phyloP scores from a whole-genome alignment of 2,113 vertebrate genomes.

The Seriola aureovittata region DNA sequence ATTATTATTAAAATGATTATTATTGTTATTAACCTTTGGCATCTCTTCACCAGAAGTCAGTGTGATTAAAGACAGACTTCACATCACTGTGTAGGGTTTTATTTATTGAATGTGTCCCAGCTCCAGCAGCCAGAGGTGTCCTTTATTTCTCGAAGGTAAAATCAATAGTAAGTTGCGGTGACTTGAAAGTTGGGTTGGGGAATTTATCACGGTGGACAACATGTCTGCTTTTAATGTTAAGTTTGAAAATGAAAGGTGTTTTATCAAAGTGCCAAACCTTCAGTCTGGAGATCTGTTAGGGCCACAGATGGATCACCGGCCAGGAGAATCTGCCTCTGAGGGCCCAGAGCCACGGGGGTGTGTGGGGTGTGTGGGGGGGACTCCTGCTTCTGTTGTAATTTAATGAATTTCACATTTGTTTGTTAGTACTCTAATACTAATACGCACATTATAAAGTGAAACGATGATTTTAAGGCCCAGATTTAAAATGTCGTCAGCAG shows the following conservation, averaged over 20 bases:
- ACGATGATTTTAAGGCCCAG: no score
- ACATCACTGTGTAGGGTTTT: background rate
- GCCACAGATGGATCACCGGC: background rate
- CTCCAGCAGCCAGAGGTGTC: background rate
- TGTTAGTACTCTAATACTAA: background rate
- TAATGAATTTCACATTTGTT: background rate
- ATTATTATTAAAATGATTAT: background rate
- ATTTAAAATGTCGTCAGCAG: background rate
- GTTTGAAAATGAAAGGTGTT: background rate
- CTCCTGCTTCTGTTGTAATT: background rate
- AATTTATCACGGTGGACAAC: background rate
- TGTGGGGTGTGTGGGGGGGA: no score
- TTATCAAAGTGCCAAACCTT: constrained; percentile 16
- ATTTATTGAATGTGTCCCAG: background rate
- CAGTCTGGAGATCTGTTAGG: background rate
- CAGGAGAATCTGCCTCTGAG: background rate
- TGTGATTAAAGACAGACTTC: background rate
- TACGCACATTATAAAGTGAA: no score
- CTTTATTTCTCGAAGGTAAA: background rate
- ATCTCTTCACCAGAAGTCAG: background rate
- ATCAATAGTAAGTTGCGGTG: background rate
- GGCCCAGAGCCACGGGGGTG: background rate
- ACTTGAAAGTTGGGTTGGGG: background rate
- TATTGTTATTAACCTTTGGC: background rate
- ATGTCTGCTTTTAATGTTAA: background rate